A percentile compares a stretch with the other conserved stretches of the same genome.
Conservation (phyloP, 2,888 invertebrate genomes). For the Sesamia inferens region DNA sequence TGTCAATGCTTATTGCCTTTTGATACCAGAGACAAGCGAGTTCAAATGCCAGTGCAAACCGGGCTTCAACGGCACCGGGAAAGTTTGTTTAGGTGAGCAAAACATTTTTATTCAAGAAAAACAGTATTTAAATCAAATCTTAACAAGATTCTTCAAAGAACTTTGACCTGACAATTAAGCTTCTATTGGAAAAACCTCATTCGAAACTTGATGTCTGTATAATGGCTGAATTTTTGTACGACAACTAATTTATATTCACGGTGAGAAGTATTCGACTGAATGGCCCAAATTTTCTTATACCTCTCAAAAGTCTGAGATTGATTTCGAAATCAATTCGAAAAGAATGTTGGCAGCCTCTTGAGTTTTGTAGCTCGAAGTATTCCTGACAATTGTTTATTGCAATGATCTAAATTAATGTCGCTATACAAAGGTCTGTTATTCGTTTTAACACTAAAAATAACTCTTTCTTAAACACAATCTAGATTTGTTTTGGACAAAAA, state of each 20-base stretch:
- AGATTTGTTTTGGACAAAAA: not conserved
- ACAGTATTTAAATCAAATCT: slow-evolving; percentile 14
- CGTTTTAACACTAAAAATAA: not conserved
- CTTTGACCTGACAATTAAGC: slow-evolving; percentile 36
- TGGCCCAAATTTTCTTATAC: slow-evolving; percentile 35
- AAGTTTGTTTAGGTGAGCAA: slow-evolving; percentile 91
- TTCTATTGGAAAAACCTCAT: slow-evolving; percentile 37
- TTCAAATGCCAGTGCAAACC: slow-evolving; percentile 98
- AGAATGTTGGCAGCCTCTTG: slow-evolving; percentile 32
- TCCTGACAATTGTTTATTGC: slow-evolving; percentile 4
- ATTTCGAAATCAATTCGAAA: slow-evolving; percentile 36
- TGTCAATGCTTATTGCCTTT: slow-evolving; percentile 95
- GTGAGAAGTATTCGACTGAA: slow-evolving; percentile 34
- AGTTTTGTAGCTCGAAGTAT: slow-evolving; percentile 14
- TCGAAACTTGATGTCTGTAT: slow-evolving; percentile 40
- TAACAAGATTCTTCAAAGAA: slow-evolving; percentile 13
- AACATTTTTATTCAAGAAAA: slow-evolving; percentile 16
- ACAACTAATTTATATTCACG: slow-evolving; percentile 53
- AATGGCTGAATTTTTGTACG: slow-evolving; percentile 47
- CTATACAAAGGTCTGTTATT: not conserved
- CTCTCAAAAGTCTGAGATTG: slow-evolving; percentile 39
- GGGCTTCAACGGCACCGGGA: slow-evolving; percentile 97
- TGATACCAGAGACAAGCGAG: slow-evolving; percentile 95
- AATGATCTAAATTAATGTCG: not conserved
- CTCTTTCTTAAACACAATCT: not conserved